These are phyloP conservation scores for Lasioglossum malachurum DNA, from an alignment of 2,888 invertebrate genomes.

Conservation along the genomic window DNA sequence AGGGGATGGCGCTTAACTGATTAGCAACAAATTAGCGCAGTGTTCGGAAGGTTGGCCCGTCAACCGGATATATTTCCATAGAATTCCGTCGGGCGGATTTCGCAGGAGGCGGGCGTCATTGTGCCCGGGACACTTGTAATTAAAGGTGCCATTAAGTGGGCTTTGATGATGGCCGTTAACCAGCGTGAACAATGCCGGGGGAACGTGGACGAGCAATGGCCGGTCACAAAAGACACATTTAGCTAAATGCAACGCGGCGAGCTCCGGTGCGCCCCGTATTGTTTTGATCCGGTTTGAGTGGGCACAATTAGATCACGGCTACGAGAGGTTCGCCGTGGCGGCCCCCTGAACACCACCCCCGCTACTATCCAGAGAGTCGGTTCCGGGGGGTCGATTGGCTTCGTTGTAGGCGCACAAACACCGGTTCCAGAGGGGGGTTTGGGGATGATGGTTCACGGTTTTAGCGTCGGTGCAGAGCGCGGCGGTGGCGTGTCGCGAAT, in stretches of 20 bases:
- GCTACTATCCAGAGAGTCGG: neutral
- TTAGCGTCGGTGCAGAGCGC: constrained; percentile 57
- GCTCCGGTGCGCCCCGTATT: constrained; percentile 37
- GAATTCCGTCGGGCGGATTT: neutral
- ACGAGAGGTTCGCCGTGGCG: constrained; percentile 30
- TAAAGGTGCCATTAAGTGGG: constrained; percentile 44
- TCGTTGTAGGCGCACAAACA: constrained; percentile 55
- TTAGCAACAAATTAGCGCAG: neutral
- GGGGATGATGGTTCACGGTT: constrained; percentile 47
- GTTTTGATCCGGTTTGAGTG: constrained; percentile 61
- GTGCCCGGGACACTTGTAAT: constrained; percentile 34
- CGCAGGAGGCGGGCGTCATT: neutral
- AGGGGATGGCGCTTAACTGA: neutral
- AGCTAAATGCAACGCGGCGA: constrained; percentile 54
- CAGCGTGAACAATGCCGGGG: constrained; percentile 22
- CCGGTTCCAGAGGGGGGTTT: neutral
- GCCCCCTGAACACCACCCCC: neutral
- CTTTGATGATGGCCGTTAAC: constrained; percentile 28
- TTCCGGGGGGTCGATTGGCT: constrained; percentile 50
- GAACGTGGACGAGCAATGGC: constrained; percentile 46
- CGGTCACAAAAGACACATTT: constrained; percentile 57
- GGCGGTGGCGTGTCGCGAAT: constrained; percentile 79
- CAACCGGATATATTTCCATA: neutral
- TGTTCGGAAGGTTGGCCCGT: neutral
- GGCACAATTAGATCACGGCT: constrained; percentile 59